Conservation (phyloP, 2,888 invertebrate genomes). For the Melieria picta region DNA sequence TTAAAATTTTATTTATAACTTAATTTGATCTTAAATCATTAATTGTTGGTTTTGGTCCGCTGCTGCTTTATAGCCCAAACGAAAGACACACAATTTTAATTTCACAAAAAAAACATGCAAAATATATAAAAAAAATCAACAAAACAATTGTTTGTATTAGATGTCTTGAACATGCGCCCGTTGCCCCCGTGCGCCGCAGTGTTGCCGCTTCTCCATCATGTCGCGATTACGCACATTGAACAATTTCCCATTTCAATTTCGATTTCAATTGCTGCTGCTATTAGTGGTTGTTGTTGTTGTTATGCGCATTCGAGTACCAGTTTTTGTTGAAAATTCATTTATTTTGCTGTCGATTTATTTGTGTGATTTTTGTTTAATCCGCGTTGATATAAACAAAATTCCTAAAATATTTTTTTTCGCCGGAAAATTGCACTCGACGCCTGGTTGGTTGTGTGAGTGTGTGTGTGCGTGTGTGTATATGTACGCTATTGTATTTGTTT, state of each 20-base stretch:
- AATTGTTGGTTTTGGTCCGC: not conserved
- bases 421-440: slow-evolving; percentile 15
- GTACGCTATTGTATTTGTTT: not conserved
- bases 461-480: not conserved
- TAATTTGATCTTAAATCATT: slow-evolving; percentile 17
- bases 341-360: too few relatives aligned
- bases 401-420: slow-evolving; percentile 15
- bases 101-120: too few relatives aligned
- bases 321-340: too few relatives aligned
- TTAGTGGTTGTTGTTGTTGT: not conserved
- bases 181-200: too few relatives aligned
- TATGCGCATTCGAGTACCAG: not conserved
- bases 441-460: slow-evolving; percentile 14
- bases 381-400: slow-evolving; percentile 24
- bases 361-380: not conserved
- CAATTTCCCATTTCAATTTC: slow-evolving; percentile 13
- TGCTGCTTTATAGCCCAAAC: not conserved
- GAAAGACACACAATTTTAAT: not conserved
- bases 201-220: not conserved
- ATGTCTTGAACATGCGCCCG: too few relatives aligned
- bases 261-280: not conserved
- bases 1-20: slow-evolving; percentile 14
- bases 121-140: too few relatives aligned
- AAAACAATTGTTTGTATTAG: too few relatives aligned
- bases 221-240: not conserved